phyloP scores from a whole-genome alignment of 2,797 vertebrate genomes.

The Kryptopterus vitreolus region DNA sequence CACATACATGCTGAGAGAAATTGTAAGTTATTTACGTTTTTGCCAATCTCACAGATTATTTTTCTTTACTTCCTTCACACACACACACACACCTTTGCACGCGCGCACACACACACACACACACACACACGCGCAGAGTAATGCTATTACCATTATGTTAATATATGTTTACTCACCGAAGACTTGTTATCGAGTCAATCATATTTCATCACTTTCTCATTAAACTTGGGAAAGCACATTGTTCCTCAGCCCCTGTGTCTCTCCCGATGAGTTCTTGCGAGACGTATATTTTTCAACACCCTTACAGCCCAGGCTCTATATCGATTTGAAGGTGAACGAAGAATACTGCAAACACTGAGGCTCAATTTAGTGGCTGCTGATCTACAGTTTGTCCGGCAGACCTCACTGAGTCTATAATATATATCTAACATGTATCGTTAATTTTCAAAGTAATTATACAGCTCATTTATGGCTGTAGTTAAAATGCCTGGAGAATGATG shows the following conservation, averaged over 20 bases:
- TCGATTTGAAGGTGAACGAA: not conserved
- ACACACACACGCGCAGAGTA: conserved; percentile 15
- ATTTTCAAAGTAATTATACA: conserved; percentile 56
- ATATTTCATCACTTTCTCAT: conserved; percentile 26
- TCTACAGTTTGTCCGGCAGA: conserved; percentile 28
- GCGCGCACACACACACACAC: conserved; percentile 14
- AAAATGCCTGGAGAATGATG: conserved; percentile 43
- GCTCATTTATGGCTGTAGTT: conserved; percentile 49
- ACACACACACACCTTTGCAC: not conserved
- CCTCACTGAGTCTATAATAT: conserved; percentile 45
- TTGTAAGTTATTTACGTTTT: not conserved
- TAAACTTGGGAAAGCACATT: conserved; percentile 14
- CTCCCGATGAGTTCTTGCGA: not conserved
- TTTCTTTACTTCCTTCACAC: not conserved
- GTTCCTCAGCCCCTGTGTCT: conserved; percentile 12
- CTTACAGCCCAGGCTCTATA: not conserved
- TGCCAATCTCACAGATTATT: conserved; percentile 4
- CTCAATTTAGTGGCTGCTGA: conserved; percentile 13
- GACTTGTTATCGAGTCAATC: conserved; percentile 32
- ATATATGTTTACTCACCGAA: conserved; percentile 32
- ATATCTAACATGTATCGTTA: conserved; percentile 48
- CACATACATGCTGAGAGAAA: not conserved
- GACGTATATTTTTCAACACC: not conserved
- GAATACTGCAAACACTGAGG: not conserved
- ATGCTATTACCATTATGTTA: conserved; percentile 32